Conservation (phyloP, 2,888 invertebrate genomes). For the Melolontha melolontha region DNA sequence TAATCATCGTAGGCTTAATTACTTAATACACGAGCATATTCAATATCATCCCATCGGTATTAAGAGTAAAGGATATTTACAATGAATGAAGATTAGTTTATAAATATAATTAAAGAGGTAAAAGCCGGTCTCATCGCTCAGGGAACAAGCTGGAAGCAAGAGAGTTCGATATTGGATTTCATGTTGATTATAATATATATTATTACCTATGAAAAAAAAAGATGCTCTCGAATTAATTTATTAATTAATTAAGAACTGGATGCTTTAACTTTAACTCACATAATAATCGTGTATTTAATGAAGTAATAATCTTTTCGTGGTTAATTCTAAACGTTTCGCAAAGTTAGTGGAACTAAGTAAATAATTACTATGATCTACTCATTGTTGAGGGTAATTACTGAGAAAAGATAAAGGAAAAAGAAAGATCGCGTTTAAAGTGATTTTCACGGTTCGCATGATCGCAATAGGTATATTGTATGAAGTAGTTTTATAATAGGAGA, state of each 20-base stretch:
- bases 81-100: slow-evolving; percentile 16
- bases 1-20: slow-evolving; percentile 23
- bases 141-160: background rate
- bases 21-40: slow-evolving; percentile 13
- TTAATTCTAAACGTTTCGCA: slow-evolving; percentile 10
- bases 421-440: slow-evolving; percentile 1
- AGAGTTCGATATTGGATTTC: slow-evolving; percentile 19
- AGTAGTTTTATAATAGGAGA: background rate
- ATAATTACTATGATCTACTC: slow-evolving; percentile 17
- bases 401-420: background rate
- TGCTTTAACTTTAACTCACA: slow-evolving; percentile 4
- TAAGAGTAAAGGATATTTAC: slow-evolving; percentile 23
- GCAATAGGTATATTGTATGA: background rate
- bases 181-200: slow-evolving; percentile 30
- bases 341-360: background rate
- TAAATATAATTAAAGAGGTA: slow-evolving; percentile 37
- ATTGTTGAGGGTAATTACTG: slow-evolving; percentile 15
- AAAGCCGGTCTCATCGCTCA: slow-evolving; percentile 16
- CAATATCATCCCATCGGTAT: slow-evolving; percentile 17
- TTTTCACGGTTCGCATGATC: slow-evolving; percentile 7
- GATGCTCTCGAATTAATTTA: slow-evolving; percentile 18
- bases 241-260: slow-evolving; percentile 19
- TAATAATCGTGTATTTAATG: slow-evolving; percentile 18
- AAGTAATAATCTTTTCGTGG: slow-evolving; percentile 12
- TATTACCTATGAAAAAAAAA: slow-evolving; percentile 7